These are phyloP conservation scores for Amia ocellicauda DNA, from an alignment of 2,113 vertebrate species.

Conservation along the genomic window DNA sequence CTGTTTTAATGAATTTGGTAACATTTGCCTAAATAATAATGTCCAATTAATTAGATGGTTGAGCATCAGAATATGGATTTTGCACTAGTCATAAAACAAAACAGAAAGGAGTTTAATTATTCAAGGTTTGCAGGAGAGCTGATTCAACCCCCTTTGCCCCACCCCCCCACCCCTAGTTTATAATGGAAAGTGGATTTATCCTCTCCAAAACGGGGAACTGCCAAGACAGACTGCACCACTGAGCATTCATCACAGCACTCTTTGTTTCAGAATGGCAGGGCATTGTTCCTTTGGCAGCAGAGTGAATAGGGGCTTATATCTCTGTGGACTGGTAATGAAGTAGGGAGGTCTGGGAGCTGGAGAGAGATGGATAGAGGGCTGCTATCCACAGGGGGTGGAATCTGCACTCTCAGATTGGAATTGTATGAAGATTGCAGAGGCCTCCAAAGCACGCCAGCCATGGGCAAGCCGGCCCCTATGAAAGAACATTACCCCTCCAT, in stretches of 20 bases:
- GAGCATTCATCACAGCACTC: slow-evolving; percentile 3
- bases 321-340: slow-evolving; percentile 1
- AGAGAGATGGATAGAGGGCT: background rate
- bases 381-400: background rate
- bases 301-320: background rate
- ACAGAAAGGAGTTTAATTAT: no score
- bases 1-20: no score
- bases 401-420: background rate
- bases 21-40: no score
- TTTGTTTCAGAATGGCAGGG: background rate
- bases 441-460: background rate
- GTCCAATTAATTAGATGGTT: no score
- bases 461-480: background rate
- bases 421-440: background rate
- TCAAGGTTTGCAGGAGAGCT: no score
- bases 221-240: background rate
- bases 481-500: background rate
- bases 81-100: no score
- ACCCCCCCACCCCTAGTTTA: no score
- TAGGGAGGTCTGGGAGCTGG: background rate
- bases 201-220: background rate
- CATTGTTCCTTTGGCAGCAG: background rate
- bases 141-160: no score
- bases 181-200: no score
- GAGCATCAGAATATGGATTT: no score